These are phyloP conservation scores for Galerucella pusilla DNA, from an alignment of 2,888 invertebrate genomes.

Conservation along the genomic window DNA sequence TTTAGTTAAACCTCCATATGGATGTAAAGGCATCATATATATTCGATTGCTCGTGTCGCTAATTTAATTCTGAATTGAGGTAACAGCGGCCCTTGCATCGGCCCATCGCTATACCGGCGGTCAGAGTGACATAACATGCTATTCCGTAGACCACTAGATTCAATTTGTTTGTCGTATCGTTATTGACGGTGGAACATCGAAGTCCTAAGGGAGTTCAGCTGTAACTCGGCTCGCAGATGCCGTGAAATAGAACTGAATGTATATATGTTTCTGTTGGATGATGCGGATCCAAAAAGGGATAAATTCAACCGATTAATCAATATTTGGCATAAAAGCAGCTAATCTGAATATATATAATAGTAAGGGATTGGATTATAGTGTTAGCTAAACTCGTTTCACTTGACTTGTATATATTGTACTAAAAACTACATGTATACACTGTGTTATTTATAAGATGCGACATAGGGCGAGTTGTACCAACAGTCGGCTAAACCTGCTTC, in stretches of 20 bases:
- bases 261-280: not conserved
- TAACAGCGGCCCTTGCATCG: conserved; percentile 46
- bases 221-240: conserved; percentile 7
- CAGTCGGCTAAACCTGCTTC: too few relatives aligned
- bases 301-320: not conserved
- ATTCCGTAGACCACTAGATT: conserved; percentile 54
- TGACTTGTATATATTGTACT: too few relatives aligned
- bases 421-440: too few relatives aligned
- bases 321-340: not conserved
- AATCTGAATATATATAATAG: not conserved
- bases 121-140: conserved; percentile 50
- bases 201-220: conserved; percentile 42
- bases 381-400: too few relatives aligned
- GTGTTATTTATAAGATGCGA: too few relatives aligned
- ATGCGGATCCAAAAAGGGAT: not conserved
- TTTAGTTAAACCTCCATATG: conserved; percentile 23
- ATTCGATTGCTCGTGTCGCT: conserved; percentile 51
- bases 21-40: conserved; percentile 37
- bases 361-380: too few relatives aligned
- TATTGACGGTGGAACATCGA: conserved; percentile 55
- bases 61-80: conserved; percentile 53
- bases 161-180: conserved; percentile 60
- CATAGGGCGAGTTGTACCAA: too few relatives aligned
- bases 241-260: conserved; percentile 2
- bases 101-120: conserved; percentile 35